Evolutionary conservation across 2,888 invertebrate species (phyloP), one percentile per base, ranked within the genome.

Genomic region (Lasioglossum pauxillum): DNA sequence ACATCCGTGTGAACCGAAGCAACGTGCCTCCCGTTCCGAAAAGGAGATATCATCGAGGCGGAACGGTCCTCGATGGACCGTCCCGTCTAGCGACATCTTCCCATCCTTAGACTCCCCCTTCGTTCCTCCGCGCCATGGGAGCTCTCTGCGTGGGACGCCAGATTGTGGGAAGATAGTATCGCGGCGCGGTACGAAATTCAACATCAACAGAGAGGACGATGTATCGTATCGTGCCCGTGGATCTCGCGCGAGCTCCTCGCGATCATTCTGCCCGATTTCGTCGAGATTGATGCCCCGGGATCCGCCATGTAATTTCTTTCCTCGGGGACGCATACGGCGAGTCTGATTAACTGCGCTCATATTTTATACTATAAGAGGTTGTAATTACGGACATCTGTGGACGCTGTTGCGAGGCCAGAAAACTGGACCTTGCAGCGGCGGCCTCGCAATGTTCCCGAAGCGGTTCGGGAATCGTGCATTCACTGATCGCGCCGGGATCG

Each of bases 1-100:
- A 49, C 72, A 72, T 31, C 79, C 91, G 91, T 91, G 91, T 92
- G 92, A 91, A 91, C 88, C 71, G 23, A 79, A 44, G 90, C 91
- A 91, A 89, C 90, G 85, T 46, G 90, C 83, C 86, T 57, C 16
- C 75, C 75, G 74, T 82, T 82, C 64, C 85, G 77, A 91, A 90
- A 91, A 85, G 86, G 72, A 89, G 90, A 85, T 82, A 84, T 88
- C 91, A 82, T 84, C 88, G 86, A 75, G 78, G 82, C 88, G 88
- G 53, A 82, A 80, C 85, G 80, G 73, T n/a, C 77, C 84, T 64
- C 64, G 84, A 83, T 80, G 78, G 86, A 75, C 80, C 78, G 71
- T 27, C 73, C 82, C 85, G 75, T 80, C 83, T 85, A 82, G 78
- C 83, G 81, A 83, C 86, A 78, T 84, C 87, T 84, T 80, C 77